These are phyloP conservation scores for Nycteola revayana DNA, from an alignment of 2,888 invertebrate species.

Conservation along the genomic window DNA sequence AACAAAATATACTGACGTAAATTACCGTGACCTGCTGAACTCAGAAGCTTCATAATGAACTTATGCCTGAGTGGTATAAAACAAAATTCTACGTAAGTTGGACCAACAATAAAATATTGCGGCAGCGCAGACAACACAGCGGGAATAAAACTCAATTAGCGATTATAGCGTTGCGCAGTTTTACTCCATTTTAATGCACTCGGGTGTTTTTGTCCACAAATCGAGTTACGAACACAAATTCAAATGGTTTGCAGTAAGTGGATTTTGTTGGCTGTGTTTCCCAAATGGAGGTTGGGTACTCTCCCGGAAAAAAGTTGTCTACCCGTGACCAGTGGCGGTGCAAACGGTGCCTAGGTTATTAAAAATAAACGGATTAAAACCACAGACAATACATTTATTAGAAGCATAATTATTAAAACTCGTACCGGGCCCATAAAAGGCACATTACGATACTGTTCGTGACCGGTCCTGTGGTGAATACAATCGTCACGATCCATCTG, in stretches of 20 bases:
- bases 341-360: too few relatives aligned
- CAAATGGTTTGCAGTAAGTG: constrained; percentile 26
- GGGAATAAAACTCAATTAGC: constrained; percentile 56
- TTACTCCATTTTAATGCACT: constrained; percentile 42
- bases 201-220: constrained; percentile 37
- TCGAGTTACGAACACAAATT: constrained; percentile 30
- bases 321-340: too few relatives aligned
- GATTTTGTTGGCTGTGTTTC: constrained; percentile 12
- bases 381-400: too few relatives aligned
- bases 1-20: too few relatives aligned
- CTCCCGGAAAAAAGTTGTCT: neutral
- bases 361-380: too few relatives aligned
- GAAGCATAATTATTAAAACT: too few relatives aligned
- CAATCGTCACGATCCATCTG: too few relatives aligned
- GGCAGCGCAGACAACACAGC: constrained; percentile 28
- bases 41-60: constrained; percentile 20
- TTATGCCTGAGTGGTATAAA: constrained; percentile 29
- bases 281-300: neutral
- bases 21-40: constrained; percentile 5
- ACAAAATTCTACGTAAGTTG: constrained; percentile 29
- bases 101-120: constrained; percentile 36
- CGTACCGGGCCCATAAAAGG: too few relatives aligned
- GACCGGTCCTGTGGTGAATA: too few relatives aligned
- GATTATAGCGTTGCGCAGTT: constrained; percentile 46
- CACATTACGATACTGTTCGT: too few relatives aligned